Conservation (phyloP, 37 sponge, comb jelly and placozoan species). For the Petrosia ficiformis region DNA sequence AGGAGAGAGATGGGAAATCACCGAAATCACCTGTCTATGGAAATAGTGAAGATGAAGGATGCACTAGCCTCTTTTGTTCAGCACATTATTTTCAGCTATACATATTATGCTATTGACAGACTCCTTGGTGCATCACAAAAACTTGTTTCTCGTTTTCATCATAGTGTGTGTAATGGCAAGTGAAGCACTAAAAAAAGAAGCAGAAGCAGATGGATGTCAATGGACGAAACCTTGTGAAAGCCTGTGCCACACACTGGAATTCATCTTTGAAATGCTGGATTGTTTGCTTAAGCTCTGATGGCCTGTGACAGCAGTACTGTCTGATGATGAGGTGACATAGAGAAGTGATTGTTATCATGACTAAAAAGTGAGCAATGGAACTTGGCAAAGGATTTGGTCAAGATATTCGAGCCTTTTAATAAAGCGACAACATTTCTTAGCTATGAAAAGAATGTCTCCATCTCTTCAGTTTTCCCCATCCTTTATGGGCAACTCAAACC, state of each 20-base stretch:
- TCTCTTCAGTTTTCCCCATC: not conserved
- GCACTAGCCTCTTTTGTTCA: too few relatives aligned
- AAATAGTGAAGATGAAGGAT: too few relatives aligned
- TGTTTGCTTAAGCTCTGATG: slow-evolving; percentile 1
- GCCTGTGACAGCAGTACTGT: not conserved
- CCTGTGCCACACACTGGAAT: too few relatives aligned
- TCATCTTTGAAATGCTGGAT: too few relatives aligned
- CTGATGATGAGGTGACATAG: not conserved
- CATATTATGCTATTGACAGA: not conserved
- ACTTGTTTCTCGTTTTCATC: not conserved
- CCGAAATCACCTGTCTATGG: too few relatives aligned
- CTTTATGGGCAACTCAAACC: not conserved
- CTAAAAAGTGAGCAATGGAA: not conserved
- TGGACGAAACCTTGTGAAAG: too few relatives aligned
- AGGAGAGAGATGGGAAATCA: too few relatives aligned
- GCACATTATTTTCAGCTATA: too few relatives aligned
- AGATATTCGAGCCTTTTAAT: not conserved
- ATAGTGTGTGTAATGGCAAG: too few relatives aligned
- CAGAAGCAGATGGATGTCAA: too few relatives aligned
- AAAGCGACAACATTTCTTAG: slow-evolving; percentile 4
- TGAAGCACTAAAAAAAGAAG: too few relatives aligned
- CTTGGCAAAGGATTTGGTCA: not conserved
- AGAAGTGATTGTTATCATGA: too few relatives aligned
- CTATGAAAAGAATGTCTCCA: slow-evolving; percentile 5
- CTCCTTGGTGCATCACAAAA: slow-evolving; percentile 2